Evolutionary conservation across 2,797 vertebrate genomes (phyloP), one percentile per base, ranked within the genome.

Genomic region (Anisognathus igniventris): DNA sequence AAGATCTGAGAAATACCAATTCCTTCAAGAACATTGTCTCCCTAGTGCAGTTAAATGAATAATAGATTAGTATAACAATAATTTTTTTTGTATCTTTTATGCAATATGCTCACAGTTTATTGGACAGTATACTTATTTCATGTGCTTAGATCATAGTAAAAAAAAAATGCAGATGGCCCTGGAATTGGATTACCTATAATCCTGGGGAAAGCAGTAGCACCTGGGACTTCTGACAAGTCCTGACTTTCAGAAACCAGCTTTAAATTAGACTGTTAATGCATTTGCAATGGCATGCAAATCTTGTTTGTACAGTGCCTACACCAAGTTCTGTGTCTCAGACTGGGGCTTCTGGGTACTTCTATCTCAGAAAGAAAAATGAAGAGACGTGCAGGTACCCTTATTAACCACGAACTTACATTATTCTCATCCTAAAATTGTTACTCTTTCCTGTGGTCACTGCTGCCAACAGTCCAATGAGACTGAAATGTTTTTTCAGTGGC

Each of bases 31-130:
- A 28, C 40, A 33, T 37, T 3, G 0, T 83, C 40, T 90, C 75
- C 40, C 73, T 88, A 73, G 58, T 80, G 79, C 44, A 83, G 66
- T 76, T 82, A 60, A 82, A 91, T 93, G 65, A 96, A 93, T 95
- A 94, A 97, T 88, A 83, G 54, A 96, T 96, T 88, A 91, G 15
- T 45, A 44, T 72, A 83, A 86, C 18, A 96, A 92, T 81, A 80
- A 51, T 77, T 40, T 40, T 53, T 86, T 96, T 80, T 80, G 23
- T 87, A 68, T 83, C 4, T 88, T 96, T 86, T 77, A 54, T 78
- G 78, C 54, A 72, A 89, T 14, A 10, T 51, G 27, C n/a, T 13
- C 19, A 45, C 39, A 70, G 27, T 84, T 74, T 72, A 12, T 86
- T 70, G 62, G n/a, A 22, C 15, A 33, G 10, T 30, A 17, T 30